Conservation (phyloP, 1,140 invertebrate genomes). For the Augochlora pura region DNA sequence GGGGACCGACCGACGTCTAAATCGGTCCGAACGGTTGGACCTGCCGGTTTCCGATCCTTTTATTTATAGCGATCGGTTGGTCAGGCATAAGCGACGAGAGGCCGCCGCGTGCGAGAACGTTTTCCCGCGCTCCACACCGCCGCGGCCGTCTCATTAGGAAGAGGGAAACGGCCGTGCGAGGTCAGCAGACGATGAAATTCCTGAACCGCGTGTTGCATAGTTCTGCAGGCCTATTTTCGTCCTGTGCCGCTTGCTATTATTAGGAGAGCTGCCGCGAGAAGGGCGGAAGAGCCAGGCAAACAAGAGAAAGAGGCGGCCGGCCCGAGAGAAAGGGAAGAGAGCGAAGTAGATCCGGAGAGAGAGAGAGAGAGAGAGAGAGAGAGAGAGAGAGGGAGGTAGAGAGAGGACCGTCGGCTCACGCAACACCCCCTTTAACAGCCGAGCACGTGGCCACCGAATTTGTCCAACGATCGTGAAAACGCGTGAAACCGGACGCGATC, state of each 20-base stretch:
- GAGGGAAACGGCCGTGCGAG: conserved; percentile 56
- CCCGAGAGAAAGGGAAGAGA: not conserved
- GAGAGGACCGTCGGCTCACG: conserved; percentile 12
- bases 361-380: not conserved
- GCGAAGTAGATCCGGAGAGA: not conserved
- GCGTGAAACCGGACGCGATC: not conserved
- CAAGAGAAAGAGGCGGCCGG: not conserved
- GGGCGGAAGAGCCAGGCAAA: conserved; percentile 1
- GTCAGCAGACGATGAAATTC: conserved; percentile 64
- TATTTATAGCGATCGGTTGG: conserved; percentile 12
- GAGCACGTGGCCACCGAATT: conserved; percentile 18
- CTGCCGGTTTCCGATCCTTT: not conserved
- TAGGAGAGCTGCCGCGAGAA: conserved; percentile 37
- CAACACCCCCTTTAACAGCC: not conserved
- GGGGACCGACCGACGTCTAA: no score
- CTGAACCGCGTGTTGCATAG: conserved; percentile 60
- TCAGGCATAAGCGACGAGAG: not conserved
- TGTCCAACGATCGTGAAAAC: conserved; percentile 31
- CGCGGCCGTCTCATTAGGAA: conserved; percentile 42
- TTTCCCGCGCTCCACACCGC: not conserved
- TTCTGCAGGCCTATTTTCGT: conserved; percentile 63
- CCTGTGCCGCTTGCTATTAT: conserved; percentile 60
- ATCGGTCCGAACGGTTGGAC: no score
- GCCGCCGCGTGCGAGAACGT: not conserved
- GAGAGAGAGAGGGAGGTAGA: not conserved